phyloP scores from a whole-genome alignment of 1,140 invertebrate genomes.

The Neuroterus valhalla region DNA sequence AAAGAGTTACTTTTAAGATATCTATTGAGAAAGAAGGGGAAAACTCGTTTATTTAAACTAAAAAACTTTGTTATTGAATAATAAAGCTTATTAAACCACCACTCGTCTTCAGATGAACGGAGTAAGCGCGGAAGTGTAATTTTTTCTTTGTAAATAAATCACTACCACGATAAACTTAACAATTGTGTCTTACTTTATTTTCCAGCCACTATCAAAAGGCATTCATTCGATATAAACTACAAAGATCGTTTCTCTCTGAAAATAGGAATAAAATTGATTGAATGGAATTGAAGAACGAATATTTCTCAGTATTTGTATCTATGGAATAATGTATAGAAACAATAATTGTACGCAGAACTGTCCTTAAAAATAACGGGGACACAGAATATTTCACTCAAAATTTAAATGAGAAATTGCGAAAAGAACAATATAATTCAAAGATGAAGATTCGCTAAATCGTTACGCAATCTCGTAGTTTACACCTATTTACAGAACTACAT shows the following conservation, averaged over 20 bases:
- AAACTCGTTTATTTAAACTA: constrained; percentile 30
- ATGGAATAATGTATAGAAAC: not conserved
- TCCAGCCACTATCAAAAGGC: constrained; percentile 51
- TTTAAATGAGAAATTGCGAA: not conserved
- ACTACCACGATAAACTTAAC: constrained; percentile 42
- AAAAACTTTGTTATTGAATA: constrained; percentile 9
- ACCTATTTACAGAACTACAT: constrained; percentile 29
- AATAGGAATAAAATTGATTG: constrained; percentile 26
- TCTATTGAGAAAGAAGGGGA: constrained; percentile 25
- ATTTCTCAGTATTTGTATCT: constrained; percentile 4
- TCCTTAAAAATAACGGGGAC: not conserved
- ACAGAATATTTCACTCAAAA: not conserved
- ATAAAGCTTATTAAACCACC: too few relatives aligned
- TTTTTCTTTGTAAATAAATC: constrained; percentile 60
- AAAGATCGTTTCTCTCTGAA: constrained; percentile 37
- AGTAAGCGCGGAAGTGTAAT: constrained; percentile 22
- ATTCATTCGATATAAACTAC: constrained; percentile 53
- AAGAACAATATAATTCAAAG: not conserved
- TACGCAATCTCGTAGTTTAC: constrained; percentile 1
- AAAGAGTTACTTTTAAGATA: constrained; percentile 38
- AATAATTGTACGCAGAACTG: not conserved
- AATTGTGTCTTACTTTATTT: constrained; percentile 53
- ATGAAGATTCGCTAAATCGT: constrained; percentile 12
- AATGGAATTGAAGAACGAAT: not conserved
- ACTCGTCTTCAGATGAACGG: too few relatives aligned